Conservation (phyloP, 2,113 vertebrate genomes). For the Tinamus guttatus region DNA sequence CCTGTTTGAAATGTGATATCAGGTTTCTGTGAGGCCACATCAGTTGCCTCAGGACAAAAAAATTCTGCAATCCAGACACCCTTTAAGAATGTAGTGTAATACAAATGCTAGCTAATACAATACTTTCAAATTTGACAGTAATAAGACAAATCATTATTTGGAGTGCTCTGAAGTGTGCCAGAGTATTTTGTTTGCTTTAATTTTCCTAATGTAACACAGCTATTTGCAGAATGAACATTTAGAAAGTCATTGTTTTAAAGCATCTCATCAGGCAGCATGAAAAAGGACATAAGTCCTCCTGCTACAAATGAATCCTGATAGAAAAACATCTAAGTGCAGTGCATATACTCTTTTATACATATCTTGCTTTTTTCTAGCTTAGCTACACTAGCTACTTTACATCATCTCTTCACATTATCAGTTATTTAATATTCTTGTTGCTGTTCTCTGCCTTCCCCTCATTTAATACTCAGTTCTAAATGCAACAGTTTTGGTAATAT, state of each 20-base stretch:
- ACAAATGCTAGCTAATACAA: slow-evolving; percentile 8
- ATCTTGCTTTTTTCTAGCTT: background rate
- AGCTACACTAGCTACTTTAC: background rate
- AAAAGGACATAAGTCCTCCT: background rate
- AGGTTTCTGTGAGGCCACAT: background rate
- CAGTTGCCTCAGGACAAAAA: slow-evolving; percentile 5
- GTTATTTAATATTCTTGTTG: background rate
- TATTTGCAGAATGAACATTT: background rate
- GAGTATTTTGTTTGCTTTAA: background rate
- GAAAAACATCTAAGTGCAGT: background rate
- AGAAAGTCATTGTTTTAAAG: background rate
- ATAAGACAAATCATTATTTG: slow-evolving; percentile 23
- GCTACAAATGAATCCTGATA: too few species aligned
- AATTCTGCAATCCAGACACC: background rate
- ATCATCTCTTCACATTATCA: background rate
- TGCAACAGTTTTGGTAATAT: background rate
- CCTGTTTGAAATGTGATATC: background rate
- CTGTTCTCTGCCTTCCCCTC: background rate
- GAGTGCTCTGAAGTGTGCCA: background rate
- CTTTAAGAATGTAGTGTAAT: background rate
- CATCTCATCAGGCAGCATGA: background rate
- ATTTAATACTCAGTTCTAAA: background rate
- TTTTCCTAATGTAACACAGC: background rate
- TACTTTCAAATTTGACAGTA: slow-evolving; percentile 52
- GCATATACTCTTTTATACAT: background rate